Base-by-base conservation (phyloP, 2,888 invertebrate genomes). In the Acrobasis consociella region DNA sequence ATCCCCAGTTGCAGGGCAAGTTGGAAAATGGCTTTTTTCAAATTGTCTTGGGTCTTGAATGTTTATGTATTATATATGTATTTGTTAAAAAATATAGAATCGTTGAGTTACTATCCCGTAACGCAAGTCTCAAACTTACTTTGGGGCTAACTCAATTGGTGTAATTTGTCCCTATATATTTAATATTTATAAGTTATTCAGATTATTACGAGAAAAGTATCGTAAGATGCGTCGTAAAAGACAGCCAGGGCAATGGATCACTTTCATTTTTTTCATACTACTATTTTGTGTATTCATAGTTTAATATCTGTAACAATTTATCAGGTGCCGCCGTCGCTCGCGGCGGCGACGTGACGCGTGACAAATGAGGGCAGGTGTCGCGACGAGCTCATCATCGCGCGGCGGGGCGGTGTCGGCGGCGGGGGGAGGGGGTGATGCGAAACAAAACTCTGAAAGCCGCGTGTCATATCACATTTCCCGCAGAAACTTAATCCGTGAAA, bases 281-380 rank as follows among this genome's bases (percentile, higher is more conserved):
- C 46, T n/a, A n/a, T 56, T 56, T 56, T 56, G 11, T 39, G 11
- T 39, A 56, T 42, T 56, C 55, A 42, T 46, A 56, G 56, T 56
- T 56, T 56, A 42, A 56, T 56, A 56, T 42, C 42, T 39, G 42
- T 22, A 15, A 56, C 56, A 56, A 56, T 42, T 42, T 46, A 56
- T 46, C 56, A 56, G 39, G 5, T 11, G 52, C 42, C 56, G n/a
- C 38, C 56, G 37, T 22, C 17, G 46, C 31, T 9, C 42, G 49
- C 1, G 22, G 1, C 22, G n/a, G 61, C 0, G 53, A 31, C 62
- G 58, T 37, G 62, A 50, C 46, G 56, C 58, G 62, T 63, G 58
- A 62, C 62, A 62, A 62, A 62, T 59, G 59, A 46, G 37, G 58
- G 52, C 59, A 63, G 58, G 63, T 63, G 63, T 59, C 31, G 31